Percentiles rank a stretch among this genome's conserved stretches.
phyloP scores from a whole-genome alignment of 1,140 invertebrate species.

The Heliconius congener region DNA sequence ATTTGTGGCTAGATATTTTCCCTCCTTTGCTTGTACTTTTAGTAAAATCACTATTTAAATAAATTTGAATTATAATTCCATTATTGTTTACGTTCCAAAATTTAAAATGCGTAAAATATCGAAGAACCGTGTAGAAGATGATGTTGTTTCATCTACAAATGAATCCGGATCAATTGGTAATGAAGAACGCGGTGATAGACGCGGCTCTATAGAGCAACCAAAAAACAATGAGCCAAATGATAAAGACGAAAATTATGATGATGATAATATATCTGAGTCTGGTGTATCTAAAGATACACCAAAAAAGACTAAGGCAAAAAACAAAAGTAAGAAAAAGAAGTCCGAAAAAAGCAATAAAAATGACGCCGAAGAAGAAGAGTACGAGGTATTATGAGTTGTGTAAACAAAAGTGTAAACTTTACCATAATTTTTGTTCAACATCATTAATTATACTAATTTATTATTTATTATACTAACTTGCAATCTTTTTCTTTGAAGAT shows the following conservation, averaged over 20 bases:
- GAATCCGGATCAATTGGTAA: conserved; percentile 65
- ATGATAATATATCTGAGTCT: conserved; percentile 38
- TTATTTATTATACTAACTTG: no score
- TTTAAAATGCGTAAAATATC: conserved; percentile 72
- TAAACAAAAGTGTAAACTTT: no score
- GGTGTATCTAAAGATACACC: conserved; percentile 39
- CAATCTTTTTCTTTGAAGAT: no score
- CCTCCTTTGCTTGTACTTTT: conserved; percentile 53
- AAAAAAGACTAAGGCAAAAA: conserved; percentile 58
- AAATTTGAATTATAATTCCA: conserved; percentile 20
- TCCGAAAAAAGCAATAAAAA: conserved; percentile 50
- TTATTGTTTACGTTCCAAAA: conserved; percentile 51
- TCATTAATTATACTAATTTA: no score
- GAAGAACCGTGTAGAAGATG: conserved; percentile 69
- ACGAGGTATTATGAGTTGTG: conserved; percentile 53
- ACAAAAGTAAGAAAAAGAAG: conserved; percentile 62
- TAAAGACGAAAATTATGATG: conserved; percentile 34
- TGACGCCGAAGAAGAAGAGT: conserved; percentile 59
- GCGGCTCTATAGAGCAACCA: conserved; percentile 36
- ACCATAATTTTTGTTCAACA: no score
- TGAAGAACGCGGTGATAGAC: conserved; percentile 50
- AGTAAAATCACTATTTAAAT: not conserved
- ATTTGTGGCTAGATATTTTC: conserved; percentile 45
- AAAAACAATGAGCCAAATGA: conserved; percentile 36
- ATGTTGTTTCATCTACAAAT: conserved; percentile 73